Percentiles rank a stretch among this genome's conserved stretches.
phyloP scores from a whole-genome alignment of 1,140 invertebrate genomes.

The Drosophila truncata region DNA sequence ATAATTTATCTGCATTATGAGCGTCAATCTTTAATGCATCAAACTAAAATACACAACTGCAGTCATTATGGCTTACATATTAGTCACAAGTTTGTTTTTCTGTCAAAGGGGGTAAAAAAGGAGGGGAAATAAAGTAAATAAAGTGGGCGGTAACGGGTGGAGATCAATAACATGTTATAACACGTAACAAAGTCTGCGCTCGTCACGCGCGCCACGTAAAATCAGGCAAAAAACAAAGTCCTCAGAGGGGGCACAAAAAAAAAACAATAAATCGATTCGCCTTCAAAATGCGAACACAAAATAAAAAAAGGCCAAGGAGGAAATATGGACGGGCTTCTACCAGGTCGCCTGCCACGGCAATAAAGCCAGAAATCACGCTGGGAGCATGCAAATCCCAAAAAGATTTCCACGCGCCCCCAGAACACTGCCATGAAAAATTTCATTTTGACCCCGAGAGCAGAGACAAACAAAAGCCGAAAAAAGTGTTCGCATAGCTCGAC shows the following conservation, averaged over 20 bases:
- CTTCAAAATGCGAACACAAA: constrained; percentile 29
- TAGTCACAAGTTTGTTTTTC: constrained; percentile 4
- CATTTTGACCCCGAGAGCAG: constrained; percentile 36
- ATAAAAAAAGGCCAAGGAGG: constrained; percentile 9
- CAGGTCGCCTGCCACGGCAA: constrained; percentile 38
- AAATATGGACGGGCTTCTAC: constrained; percentile 23
- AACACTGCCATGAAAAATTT: constrained; percentile 49
- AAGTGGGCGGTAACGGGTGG: not conserved
- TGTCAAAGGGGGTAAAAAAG: constrained; percentile 10
- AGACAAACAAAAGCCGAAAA: constrained; percentile 49
- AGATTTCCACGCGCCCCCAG: constrained; percentile 48
- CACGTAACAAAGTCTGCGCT: constrained; percentile 46
- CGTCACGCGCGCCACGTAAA: constrained; percentile 47
- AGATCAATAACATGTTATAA: constrained; percentile 47
- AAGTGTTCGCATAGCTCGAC: constrained; percentile 9
- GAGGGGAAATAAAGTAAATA: constrained; percentile 17
- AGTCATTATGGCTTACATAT: constrained; percentile 12
- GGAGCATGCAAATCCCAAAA: constrained; percentile 69
- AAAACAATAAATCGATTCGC: constrained; percentile 73
- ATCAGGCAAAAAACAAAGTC: constrained; percentile 9
- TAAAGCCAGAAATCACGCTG: constrained; percentile 70
- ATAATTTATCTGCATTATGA: not conserved
- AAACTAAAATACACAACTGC: not conserved
- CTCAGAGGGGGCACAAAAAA: not conserved
- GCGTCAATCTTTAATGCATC: constrained; percentile 1